phyloP scores from a whole-genome alignment of 2,888 invertebrate genomes.

The Sylvicola fuscatus region DNA sequence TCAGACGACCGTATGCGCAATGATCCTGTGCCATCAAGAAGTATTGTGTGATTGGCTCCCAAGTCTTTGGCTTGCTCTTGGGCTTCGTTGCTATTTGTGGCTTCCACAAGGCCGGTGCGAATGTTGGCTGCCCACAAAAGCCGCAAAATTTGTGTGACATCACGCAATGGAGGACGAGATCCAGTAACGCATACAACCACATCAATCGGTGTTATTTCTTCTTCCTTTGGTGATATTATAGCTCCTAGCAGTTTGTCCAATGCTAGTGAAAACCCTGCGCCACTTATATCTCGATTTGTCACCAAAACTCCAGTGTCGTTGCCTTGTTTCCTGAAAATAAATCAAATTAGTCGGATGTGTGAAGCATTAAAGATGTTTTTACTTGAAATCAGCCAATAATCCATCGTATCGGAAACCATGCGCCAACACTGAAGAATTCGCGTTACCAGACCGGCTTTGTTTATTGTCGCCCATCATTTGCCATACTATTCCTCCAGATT shows the following conservation, averaged over 20 bases:
- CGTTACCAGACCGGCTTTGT: conserved; percentile 15
- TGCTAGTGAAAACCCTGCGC: conserved; percentile 70
- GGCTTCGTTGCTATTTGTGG: conserved; percentile 38
- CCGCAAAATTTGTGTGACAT: conserved; percentile 31
- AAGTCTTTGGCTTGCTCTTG: conserved; percentile 36
- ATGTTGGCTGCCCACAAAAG: conserved; percentile 55
- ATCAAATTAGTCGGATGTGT: too few species aligned
- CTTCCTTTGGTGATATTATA: conserved; percentile 30
- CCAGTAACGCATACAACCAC: conserved; percentile 47
- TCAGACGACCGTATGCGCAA: conserved; percentile 34
- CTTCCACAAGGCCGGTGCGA: conserved; percentile 38
- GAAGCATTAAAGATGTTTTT: too few species aligned
- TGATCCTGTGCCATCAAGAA: conserved; percentile 25
- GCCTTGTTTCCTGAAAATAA: conserved; percentile 22
- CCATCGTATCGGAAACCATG: conserved; percentile 81
- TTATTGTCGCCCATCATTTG: conserved; percentile 25
- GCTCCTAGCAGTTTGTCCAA: conserved; percentile 54
- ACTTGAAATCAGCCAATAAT: conserved; percentile 40
- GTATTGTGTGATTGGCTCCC: conserved; percentile 39
- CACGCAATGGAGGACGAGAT: conserved; percentile 31
- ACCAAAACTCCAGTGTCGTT: conserved; percentile 19
- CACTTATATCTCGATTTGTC: conserved; percentile 24
- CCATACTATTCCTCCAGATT: conserved; percentile 36
- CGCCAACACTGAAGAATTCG: conserved; percentile 46
- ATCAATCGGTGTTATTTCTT: conserved; percentile 34